These are phyloP conservation scores for Pangasius krempfi DNA, from an alignment of 2,797 vertebrate species.

Conservation along the genomic window DNA sequence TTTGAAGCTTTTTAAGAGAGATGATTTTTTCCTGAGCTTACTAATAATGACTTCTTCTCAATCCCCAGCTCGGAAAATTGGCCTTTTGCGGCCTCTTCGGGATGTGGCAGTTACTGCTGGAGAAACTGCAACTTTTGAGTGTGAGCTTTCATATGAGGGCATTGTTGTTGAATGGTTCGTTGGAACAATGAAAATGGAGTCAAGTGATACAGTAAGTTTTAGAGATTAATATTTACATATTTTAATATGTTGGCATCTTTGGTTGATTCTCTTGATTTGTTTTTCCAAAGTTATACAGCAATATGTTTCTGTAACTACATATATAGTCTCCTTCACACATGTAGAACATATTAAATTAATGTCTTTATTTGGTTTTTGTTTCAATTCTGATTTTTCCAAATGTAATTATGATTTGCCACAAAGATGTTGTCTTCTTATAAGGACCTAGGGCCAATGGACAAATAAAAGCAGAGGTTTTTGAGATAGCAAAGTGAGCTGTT, in stretches of 20 bases:
- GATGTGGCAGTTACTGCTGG: conserved; percentile 94
- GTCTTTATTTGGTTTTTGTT: not conserved
- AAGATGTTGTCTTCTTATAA: conserved; percentile 69
- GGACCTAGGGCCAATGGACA: conserved; percentile 59
- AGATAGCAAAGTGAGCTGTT: conserved; percentile 76
- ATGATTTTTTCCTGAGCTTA: conserved; percentile 61
- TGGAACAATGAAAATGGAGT: conserved; percentile 86
- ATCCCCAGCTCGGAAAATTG: conserved; percentile 87
- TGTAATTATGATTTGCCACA: not conserved
- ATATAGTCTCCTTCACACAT: not conserved
- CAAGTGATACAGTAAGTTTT: conserved; percentile 85
- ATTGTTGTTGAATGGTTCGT: conserved; percentile 93
- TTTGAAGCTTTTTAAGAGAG: conserved; percentile 57
- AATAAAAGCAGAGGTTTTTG: conserved; percentile 65
- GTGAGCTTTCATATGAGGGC: conserved; percentile 94
- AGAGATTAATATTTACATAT: conserved; percentile 1
- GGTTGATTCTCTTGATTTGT: not conserved
- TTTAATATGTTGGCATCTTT: not conserved
- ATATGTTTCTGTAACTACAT: not conserved
- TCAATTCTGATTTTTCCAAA: not conserved
- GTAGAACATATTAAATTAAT: not conserved
- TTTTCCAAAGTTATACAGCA: not conserved
- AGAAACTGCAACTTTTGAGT: conserved; percentile 94
- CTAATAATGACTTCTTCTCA: conserved; percentile 71
- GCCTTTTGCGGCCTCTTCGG: conserved; percentile 86